A percentile compares a stretch with the other conserved stretches of the same genome.
Evolutionary conservation across 1,140 invertebrate species (phyloP).

Genomic region (Heliconius hermathena): DNA sequence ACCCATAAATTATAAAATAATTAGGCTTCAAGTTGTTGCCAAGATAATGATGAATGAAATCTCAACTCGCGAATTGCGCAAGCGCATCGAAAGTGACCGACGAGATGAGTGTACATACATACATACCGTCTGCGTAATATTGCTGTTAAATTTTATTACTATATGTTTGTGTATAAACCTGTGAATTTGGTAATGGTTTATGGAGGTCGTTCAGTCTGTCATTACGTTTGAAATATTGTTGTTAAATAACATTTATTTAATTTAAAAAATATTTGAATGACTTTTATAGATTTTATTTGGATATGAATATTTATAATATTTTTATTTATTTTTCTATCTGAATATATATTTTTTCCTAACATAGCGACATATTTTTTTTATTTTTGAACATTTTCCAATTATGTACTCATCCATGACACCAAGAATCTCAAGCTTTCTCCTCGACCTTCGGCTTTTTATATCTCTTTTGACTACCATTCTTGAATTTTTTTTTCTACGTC

Average conservation of each 20-base stretch:
- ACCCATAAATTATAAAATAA: slow-evolving; percentile 13
- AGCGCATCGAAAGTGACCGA: slow-evolving; percentile 63
- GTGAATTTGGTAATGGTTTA: slow-evolving; percentile 11
- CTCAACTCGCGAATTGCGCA: slow-evolving; percentile 45
- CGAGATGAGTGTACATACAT: slow-evolving; percentile 28
- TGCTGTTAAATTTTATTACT: slow-evolving; percentile 27
- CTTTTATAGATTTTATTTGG: neutral
- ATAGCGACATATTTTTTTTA: too few relatives aligned
- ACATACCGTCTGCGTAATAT: slow-evolving; percentile 25
- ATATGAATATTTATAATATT: neutral
- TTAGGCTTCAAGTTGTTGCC: slow-evolving; percentile 2
- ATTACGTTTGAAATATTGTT: neutral
- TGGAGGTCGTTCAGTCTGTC: neutral
- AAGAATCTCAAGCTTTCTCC: neutral
- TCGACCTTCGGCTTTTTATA: neutral
- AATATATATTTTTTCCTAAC: too few relatives aligned
- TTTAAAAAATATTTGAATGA: neutral
- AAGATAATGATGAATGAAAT: slow-evolving; percentile 37
- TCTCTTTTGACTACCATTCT: neutral
- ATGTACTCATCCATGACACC: neutral
- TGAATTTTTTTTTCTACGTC: neutral
- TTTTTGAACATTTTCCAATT: too few relatives aligned
- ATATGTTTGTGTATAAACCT: slow-evolving; percentile 1
- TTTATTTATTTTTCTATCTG: too few relatives aligned
- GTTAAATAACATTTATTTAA: neutral